Evolutionary conservation across 2,113 vertebrate species (phyloP).

Genomic region (Tachysurus fulvidraco): DNA sequence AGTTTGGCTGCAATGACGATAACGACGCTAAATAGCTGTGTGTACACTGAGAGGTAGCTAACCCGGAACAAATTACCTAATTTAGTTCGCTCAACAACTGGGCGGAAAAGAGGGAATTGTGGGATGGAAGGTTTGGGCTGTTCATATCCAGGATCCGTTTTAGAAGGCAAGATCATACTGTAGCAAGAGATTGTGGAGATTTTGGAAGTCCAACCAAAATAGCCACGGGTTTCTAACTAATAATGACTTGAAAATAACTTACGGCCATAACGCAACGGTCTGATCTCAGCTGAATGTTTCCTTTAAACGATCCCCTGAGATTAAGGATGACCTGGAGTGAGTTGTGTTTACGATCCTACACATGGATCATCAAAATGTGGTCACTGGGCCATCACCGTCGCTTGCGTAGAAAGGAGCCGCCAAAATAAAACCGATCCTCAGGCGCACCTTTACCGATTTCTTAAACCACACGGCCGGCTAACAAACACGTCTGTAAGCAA

Average conservation of each 20-base stretch:
- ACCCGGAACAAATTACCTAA: constrained; percentile 33
- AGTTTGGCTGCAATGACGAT: constrained; percentile 39
- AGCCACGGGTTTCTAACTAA: neutral
- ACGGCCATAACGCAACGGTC: neutral
- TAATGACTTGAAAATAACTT: constrained; percentile 9
- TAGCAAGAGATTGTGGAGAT: neutral
- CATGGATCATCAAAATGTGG: neutral
- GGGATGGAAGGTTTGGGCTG: neutral
- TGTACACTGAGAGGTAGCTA: constrained; percentile 5
- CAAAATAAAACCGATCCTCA: neutral
- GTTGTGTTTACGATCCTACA: neutral
- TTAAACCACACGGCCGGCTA: neutral
- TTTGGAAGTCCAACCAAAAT: constrained; percentile 10
- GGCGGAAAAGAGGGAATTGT: constrained; percentile 1
- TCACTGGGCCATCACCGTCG: constrained; percentile 1
- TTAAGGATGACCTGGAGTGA: neutral
- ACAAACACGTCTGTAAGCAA: neutral
- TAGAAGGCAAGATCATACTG: constrained; percentile 19
- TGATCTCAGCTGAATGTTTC: neutral
- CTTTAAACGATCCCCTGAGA: neutral
- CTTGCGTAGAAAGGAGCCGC: neutral
- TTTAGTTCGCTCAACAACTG: constrained; percentile 26
- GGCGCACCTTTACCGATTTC: neutral
- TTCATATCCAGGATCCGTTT: neutral
- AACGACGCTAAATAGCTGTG: constrained; percentile 28